These are phyloP conservation scores for Mesoclemmys tuberculata DNA, from an alignment of 2,113 vertebrate genomes.

Conservation along the genomic window DNA sequence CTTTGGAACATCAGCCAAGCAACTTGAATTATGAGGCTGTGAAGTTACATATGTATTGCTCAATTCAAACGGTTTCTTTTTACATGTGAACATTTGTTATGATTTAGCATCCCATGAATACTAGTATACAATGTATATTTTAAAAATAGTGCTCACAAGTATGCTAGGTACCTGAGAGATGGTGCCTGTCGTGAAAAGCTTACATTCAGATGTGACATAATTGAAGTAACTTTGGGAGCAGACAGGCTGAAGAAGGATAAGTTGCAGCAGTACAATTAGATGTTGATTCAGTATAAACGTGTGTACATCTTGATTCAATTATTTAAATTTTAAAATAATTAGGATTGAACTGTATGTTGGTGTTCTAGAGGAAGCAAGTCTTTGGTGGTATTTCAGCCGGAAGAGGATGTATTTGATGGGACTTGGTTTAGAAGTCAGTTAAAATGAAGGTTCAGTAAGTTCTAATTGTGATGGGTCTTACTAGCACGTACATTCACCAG, in stretches of 20 bases:
- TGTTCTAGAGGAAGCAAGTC: background rate
- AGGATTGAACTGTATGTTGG: background rate
- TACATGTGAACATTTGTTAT: background rate
- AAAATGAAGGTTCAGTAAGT: background rate
- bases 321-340: no score
- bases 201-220: background rate
- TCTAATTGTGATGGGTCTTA: background rate
- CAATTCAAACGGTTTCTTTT: background rate
- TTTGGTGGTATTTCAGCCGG: background rate
- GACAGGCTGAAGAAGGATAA: background rate
- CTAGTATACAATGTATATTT: background rate
- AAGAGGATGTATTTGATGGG: background rate
- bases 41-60: background rate
- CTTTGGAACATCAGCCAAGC: background rate
- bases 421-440: background rate
- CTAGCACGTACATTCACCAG: background rate
- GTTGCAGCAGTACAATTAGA: background rate
- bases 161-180: background rate
- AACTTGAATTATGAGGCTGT: background rate
- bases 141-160: background rate
- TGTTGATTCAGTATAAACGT: background rate
- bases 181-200: accelerated
- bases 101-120: background rate
- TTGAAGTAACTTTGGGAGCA: background rate
- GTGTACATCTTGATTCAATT: background rate